A percentile compares a stretch with the other conserved stretches of the same genome.
These are phyloP conservation scores for Bicyclus anynana DNA, from an alignment of 1,140 invertebrate species.

Conservation along the genomic window DNA sequence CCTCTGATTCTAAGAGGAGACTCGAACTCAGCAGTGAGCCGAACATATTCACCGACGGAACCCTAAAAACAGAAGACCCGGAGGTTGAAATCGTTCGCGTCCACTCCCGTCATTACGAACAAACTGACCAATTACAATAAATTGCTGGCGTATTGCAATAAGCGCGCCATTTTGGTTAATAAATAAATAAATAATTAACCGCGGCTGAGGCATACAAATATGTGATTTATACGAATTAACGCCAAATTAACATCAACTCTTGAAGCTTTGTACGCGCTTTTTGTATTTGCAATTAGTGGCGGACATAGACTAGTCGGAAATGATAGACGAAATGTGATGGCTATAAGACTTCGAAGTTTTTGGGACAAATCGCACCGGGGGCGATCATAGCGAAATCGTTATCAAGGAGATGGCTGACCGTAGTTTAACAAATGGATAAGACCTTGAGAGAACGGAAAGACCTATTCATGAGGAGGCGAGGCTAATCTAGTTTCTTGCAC, in stretches of 20 bases:
- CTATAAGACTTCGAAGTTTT: too few species aligned
- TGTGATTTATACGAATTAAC: constrained; percentile 31
- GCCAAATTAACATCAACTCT: constrained; percentile 28
- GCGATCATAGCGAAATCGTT: too few species aligned
- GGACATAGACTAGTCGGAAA: too few species aligned
- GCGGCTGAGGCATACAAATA: constrained; percentile 34
- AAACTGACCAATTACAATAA: constrained; percentile 40
- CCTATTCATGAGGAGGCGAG: too few species aligned
- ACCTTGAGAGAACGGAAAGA: too few species aligned
- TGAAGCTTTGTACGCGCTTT: constrained; percentile 21
- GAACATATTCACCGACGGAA: neutral
- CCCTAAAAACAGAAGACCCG: constrained; percentile 1
- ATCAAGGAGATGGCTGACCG: too few species aligned
- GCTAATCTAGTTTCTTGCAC: too few species aligned
- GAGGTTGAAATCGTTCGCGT: constrained; percentile 11
- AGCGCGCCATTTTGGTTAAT: constrained; percentile 43
- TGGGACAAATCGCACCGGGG: too few species aligned
- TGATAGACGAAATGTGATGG: too few species aligned
- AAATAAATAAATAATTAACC: constrained; percentile 47
- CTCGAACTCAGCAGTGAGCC: too few species aligned
- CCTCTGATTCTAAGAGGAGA: too few species aligned
- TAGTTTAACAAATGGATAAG: too few species aligned
- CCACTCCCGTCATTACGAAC: constrained; percentile 22
- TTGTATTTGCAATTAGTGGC: constrained; percentile 36
- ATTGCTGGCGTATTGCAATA: constrained; percentile 37